Conservation (phyloP, 2,797 vertebrate genomes). For the Emydoidea blandingii region DNA sequence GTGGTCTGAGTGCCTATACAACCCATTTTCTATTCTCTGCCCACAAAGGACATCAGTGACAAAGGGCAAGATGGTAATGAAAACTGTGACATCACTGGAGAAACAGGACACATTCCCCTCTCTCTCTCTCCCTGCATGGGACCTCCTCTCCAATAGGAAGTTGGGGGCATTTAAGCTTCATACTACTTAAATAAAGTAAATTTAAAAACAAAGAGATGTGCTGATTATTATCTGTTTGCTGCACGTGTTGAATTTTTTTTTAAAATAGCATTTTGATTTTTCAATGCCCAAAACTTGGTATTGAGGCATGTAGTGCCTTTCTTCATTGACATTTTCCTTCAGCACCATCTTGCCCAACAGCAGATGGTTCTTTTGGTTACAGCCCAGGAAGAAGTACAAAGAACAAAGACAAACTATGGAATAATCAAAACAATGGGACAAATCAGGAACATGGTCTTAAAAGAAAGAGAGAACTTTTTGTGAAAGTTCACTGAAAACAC, state of each 20-base stretch:
- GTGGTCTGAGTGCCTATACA: neutral
- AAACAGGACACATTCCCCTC: neutral
- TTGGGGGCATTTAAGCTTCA: neutral
- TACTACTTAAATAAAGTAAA: neutral
- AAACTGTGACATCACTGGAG: neutral
- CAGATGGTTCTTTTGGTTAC: neutral
- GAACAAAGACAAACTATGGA: neutral
- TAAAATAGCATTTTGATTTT: slow-evolving; percentile 5
- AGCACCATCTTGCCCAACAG: neutral
- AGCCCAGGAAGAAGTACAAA: neutral
- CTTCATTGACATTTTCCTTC: neutral
- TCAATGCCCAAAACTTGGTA: neutral
- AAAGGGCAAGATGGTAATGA: neutral
- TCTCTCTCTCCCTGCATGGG: neutral
- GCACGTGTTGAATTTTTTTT: neutral
- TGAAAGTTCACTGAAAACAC: neutral
- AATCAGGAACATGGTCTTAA: neutral
- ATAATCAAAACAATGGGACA: slow-evolving; percentile 18
- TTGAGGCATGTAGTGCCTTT: neutral
- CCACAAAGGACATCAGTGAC: neutral
- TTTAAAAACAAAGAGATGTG: neutral
- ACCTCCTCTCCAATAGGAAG: neutral
- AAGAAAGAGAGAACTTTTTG: neutral
- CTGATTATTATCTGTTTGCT: neutral
- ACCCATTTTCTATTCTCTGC: neutral